Evolutionary conservation across 2,888 invertebrate genomes (phyloP), one percentile per base, ranked within the genome.

Genomic region (Mesoligia furuncula): DNA sequence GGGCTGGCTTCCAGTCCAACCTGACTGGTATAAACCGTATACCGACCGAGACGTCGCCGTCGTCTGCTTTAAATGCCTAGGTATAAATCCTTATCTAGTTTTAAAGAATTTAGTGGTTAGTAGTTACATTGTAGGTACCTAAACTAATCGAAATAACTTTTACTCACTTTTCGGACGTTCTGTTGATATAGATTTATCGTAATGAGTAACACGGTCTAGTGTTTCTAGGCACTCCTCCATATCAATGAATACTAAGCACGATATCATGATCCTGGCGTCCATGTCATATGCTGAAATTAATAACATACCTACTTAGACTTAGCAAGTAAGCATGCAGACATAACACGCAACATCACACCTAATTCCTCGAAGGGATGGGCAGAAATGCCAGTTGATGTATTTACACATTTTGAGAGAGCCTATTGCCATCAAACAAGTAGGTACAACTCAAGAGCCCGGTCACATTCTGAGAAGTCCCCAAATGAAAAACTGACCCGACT

Each of bases 221-320:
- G 77, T 85, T 69, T 93, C 84, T 59, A 94, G 79, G 79, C 95
- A 96, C 85, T 95, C 95, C 0, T 94, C 92, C 74, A 95, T 88
- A 87, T 96, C 96, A 84, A 96, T 93, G 82, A 94, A 95, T 6
- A 95, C 95, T 80, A 96, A 86, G 79, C 93, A 87, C 15, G 96
- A 96, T 93, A 96, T 93, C 59, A 96, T 67, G 79, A 96, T 93
- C 90, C 90, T 94, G 2, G 94, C 91, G 75, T 96, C 93, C 90
- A 95, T 93, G 73, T 95, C 95, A 80, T 96, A 96, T 70, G 83
- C 96, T 96, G 91, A 92, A 84, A 77, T 84, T 90, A 64, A 77
- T 39, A 67, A 24, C 8, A 79, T n/a, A 66, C 6, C 36, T 36
- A 36, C 11, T 0, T 54, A 39, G 8, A 36, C 15, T 45, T 45